Conservation (phyloP, 2,797 vertebrate species). For the Sebastolobus alascanus region DNA sequence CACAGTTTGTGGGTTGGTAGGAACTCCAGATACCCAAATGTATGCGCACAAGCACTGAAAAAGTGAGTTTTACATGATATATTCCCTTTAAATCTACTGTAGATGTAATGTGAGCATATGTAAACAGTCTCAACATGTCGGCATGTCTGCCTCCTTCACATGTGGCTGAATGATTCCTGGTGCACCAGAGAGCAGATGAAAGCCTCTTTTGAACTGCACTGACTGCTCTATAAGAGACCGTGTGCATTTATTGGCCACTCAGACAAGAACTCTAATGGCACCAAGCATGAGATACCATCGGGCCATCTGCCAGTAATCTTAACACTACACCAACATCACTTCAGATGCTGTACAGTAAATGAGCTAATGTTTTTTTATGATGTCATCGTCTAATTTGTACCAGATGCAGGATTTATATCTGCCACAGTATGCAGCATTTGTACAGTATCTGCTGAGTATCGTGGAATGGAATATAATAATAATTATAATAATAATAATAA, state of each 20-base stretch:
- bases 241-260: constrained; percentile 20
- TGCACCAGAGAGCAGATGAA: constrained; percentile 1
- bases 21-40: no score
- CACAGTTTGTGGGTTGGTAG: no score
- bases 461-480: not conserved
- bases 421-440: not conserved
- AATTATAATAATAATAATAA: no score
- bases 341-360: constrained; percentile 27
- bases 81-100: not conserved
- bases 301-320: constrained; percentile 23
- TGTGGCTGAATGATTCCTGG: not conserved
- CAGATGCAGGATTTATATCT: constrained; percentile 23
- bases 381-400: not conserved
- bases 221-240: constrained; percentile 14
- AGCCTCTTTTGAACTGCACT: not conserved
- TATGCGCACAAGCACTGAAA: not conserved
- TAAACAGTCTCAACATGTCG: constrained; percentile 15
- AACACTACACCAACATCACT: not conserved
- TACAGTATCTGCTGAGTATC: not conserved
- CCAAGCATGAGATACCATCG: not conserved
- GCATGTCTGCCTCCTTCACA: not conserved
- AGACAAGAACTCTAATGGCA: constrained; percentile 19
- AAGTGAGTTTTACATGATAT: not conserved
- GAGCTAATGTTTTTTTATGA: constrained; percentile 16
- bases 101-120: not conserved